Evolutionary conservation across 2,888 invertebrate genomes (phyloP).

Genomic region (Portevinia maculata): DNA sequence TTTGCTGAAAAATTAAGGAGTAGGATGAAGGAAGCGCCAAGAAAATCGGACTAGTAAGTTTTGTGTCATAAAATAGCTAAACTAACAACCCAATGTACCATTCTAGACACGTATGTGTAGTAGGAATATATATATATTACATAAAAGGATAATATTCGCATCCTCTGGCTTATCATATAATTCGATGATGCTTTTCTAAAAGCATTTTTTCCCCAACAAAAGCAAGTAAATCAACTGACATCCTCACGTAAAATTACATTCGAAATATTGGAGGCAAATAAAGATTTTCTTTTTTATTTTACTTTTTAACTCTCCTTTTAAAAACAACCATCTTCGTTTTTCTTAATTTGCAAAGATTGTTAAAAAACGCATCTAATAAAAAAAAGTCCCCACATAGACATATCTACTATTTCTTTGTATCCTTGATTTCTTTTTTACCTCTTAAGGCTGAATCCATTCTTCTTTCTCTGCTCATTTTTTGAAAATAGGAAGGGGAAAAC

Average conservation of each 20-base stretch:
- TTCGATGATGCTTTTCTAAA: neutral
- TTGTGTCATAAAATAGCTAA: no score
- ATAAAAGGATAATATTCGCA: neutral
- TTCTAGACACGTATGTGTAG: no score
- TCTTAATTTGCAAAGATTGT: slow-evolving; percentile 42
- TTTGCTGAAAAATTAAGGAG: no score
- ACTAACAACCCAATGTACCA: no score
- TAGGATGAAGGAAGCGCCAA: no score
- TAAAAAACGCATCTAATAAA: neutral
- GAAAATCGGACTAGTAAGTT: no score
- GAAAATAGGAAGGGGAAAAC: neutral
- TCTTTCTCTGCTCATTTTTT: slow-evolving; percentile 20
- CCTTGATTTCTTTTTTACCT: slow-evolving; percentile 22
- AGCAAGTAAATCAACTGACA: slow-evolving; percentile 1
- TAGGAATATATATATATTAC: neutral
- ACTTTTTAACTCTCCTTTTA: neutral
- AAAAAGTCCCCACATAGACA: slow-evolving; percentile 30
- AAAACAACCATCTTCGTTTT: slow-evolving; percentile 37
- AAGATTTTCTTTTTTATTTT: neutral
- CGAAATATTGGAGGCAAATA: slow-evolving; percentile 1
- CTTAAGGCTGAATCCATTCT: no score
- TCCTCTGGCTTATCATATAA: neutral
- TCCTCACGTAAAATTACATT: neutral
- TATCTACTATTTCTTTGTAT: slow-evolving; percentile 36
- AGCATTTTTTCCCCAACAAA: slow-evolving; percentile 16